These are phyloP conservation scores for Sanderia malayensis DNA, from an alignment of 30 jellyfish, hydroid and myxozoan species.

Conservation along the genomic window DNA sequence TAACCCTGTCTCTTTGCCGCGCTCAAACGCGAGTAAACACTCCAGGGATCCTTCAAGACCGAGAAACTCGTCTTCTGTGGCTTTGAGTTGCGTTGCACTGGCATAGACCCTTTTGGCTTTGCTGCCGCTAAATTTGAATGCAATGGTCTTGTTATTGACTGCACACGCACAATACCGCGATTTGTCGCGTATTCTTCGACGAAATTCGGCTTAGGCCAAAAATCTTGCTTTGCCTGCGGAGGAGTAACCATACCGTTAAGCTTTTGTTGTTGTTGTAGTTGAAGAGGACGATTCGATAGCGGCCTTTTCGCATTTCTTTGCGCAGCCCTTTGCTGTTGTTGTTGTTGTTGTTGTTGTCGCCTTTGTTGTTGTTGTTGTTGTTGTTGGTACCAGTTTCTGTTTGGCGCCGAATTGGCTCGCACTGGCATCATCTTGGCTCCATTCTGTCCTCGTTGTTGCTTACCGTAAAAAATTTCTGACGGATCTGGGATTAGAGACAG, in stretches of 20 bases:
- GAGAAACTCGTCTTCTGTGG: slow-evolving; percentile 16
- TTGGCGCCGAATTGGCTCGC: neutral
- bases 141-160: slow-evolving; percentile 41
- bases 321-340: neutral
- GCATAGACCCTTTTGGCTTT: neutral
- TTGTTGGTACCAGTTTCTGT: neutral
- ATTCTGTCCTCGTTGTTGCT: slow-evolving; percentile 11
- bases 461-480: neutral
- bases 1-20: slow-evolving; percentile 37
- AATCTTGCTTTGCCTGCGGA: slow-evolving; percentile 9
- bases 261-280: slow-evolving; percentile 32
- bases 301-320: neutral
- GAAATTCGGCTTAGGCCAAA: slow-evolving; percentile 57
- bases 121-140: neutral
- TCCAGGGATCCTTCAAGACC: slow-evolving; percentile 43
- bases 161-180: slow-evolving; percentile 52
- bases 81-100: slow-evolving; percentile 3
- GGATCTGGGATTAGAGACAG: neutral
- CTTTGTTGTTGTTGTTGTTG: neutral
- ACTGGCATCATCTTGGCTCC: neutral
- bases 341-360: neutral
- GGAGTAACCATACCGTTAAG: neutral
- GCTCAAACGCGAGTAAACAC: slow-evolving; percentile 23
- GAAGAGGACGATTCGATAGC: neutral
- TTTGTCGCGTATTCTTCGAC: slow-evolving; percentile 51